Conservation (phyloP, 2,888 invertebrate species). For the Phalera bucephala region DNA sequence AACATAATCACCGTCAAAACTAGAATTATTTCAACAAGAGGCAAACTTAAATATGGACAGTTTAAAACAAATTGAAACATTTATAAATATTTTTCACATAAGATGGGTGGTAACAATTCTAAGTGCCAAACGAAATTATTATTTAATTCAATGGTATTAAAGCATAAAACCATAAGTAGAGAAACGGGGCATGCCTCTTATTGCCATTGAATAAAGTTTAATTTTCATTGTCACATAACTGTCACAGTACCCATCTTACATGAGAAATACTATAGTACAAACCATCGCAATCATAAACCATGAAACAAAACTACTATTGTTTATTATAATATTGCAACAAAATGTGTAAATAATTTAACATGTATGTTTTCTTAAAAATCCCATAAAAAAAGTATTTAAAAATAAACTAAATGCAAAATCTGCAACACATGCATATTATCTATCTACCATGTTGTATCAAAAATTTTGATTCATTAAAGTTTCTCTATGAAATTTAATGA, state of each 20-base stretch:
- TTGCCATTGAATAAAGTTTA: too few species aligned
- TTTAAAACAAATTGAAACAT: constrained; percentile 70
- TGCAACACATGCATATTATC: not conserved
- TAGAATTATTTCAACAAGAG: constrained; percentile 42
- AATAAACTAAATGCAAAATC: constrained; percentile 22
- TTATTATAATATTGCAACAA: constrained; percentile 47
- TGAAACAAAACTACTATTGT: constrained; percentile 43
- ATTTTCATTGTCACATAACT: too few species aligned
- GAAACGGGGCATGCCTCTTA: too few species aligned
- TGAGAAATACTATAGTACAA: too few species aligned
- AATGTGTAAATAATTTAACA: constrained; percentile 35
- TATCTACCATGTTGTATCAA: too few species aligned
- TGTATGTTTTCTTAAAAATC: constrained; percentile 37
- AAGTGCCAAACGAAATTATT: too few species aligned
- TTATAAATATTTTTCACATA: too few species aligned
- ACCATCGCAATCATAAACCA: constrained; percentile 50
- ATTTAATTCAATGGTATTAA: too few species aligned
- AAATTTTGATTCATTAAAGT: not conserved
- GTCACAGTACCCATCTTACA: too few species aligned
- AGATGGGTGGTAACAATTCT: too few species aligned
- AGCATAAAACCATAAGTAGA: too few species aligned
- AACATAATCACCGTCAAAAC: constrained; percentile 41
- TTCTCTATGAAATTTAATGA: constrained; percentile 25
- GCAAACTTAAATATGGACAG: constrained; percentile 62
- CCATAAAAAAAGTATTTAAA: constrained; percentile 15